A percentile compares a stretch with the other conserved stretches of the same genome.
These are phyloP conservation scores for Petrocephalus sullivani DNA, from an alignment of 2,797 vertebrate species.

Conservation along the genomic window DNA sequence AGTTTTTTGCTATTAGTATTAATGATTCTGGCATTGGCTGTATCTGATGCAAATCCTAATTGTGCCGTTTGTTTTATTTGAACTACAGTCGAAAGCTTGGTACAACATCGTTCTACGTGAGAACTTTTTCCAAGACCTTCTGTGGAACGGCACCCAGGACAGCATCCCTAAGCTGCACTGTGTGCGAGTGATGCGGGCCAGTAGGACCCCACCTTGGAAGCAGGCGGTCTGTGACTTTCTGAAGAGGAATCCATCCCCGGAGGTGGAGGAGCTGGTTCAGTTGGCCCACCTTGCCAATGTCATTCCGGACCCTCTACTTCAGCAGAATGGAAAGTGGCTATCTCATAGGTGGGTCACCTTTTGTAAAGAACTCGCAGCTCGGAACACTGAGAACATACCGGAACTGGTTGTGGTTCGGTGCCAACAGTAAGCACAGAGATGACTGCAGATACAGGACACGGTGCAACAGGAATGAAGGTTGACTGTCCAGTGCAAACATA, in stretches of 20 bases:
- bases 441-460: too few relatives aligned
- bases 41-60: neutral
- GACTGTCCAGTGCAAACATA: too few relatives aligned
- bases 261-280: constrained; percentile 54
- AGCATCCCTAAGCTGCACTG: neutral
- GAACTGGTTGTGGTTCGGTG: too few relatives aligned
- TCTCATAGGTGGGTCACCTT: constrained; percentile 51
- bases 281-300: constrained; percentile 50
- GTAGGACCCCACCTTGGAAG: constrained; percentile 43
- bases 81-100: constrained; percentile 56
- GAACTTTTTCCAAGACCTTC: constrained; percentile 60
- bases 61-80: neutral
- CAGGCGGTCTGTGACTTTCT: constrained; percentile 50
- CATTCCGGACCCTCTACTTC: constrained; percentile 48
- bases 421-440: too few relatives aligned
- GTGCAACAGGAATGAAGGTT: too few relatives aligned
- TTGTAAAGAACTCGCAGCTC: neutral
- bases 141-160: constrained; percentile 40
- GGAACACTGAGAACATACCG: too few relatives aligned
- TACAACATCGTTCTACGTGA: constrained; percentile 54
- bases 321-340: constrained; percentile 47
- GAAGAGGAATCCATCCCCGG: constrained; percentile 55
- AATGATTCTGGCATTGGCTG: neutral
- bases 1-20: neutral
- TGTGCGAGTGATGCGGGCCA: neutral